Conservation (phyloP, 2,797 vertebrate species). For the Lycodopsis pacificus region DNA sequence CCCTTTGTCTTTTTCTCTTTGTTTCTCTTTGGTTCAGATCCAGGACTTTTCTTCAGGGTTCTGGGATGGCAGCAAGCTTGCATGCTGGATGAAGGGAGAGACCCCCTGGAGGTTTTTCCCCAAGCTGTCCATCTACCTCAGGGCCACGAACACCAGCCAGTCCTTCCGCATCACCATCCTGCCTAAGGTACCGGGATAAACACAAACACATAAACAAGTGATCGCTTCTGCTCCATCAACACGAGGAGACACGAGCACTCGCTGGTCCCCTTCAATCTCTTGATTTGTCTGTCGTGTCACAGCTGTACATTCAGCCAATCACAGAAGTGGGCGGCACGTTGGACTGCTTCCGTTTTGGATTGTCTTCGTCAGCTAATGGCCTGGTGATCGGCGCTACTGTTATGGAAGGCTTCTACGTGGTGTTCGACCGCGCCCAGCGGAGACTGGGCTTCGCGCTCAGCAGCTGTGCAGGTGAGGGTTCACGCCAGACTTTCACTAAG, state of each 20-base stretch:
- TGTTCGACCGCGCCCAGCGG: slow-evolving; percentile 91
- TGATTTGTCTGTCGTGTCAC: slow-evolving; percentile 18
- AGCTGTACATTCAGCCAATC: slow-evolving; percentile 96
- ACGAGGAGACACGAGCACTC: not conserved
- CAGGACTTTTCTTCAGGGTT: slow-evolving; percentile 93
- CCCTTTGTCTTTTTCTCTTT: not conserved
- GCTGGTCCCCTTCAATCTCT: not conserved
- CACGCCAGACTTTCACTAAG: not conserved
- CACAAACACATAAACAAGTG: not conserved
- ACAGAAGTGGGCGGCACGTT: slow-evolving; percentile 86
- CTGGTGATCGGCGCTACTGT: slow-evolving; percentile 96
- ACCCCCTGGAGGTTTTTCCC: slow-evolving; percentile 95
- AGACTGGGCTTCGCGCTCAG: slow-evolving; percentile 94
- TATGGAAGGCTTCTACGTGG: slow-evolving; percentile 98
- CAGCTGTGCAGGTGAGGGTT: slow-evolving; percentile 90
- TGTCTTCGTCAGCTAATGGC: slow-evolving; percentile 90
- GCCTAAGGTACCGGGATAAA: slow-evolving; percentile 88
- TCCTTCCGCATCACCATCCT: slow-evolving; percentile 95
- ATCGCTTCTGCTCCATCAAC: not conserved
- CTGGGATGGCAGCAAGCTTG: slow-evolving; percentile 94
- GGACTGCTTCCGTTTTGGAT: slow-evolving; percentile 93
- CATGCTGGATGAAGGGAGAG: slow-evolving; percentile 93
- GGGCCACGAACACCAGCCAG: slow-evolving; percentile 91
- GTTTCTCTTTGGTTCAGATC: slow-evolving; percentile 80
- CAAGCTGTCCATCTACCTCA: slow-evolving; percentile 95